Evolutionary conservation across 1,140 invertebrate genomes (phyloP), one percentile per base, ranked within the genome.

Genomic region (Cotesia glomerata): DNA sequence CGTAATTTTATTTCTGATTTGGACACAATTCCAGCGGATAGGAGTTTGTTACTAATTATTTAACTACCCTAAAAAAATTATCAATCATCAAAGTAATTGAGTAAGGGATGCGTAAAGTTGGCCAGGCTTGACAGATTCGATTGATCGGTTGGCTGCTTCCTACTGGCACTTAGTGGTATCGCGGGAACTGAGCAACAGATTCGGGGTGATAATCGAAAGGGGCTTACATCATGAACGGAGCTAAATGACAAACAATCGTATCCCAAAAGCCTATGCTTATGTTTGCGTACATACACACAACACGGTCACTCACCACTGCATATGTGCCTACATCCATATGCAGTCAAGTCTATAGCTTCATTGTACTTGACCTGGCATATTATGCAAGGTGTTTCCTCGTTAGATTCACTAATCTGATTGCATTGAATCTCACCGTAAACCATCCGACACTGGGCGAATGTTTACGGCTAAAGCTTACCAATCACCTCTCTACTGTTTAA

Each of bases 131-230:
- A 36, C 65, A 18, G 52, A 67, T 51, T 67, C 65, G 49, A 67
- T 67, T 67, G 65, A 67, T 67, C 51, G 65, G 49, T 52, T 54
- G 45, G 34, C n/a, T 39, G 65, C 16, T 14, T 67, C 26, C 65
- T 52, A 16, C 4, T 49, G 32, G 5, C 11, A 14, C 39, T 39
- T 54, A 35, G 45, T 66, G 63, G n/a, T 18, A 11, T 54, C 9
- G 18, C 5, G 14, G 8, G 7, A 8, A 8, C 9, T 67, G 49
- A 54, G 65, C 65, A 67, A 67, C 65, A 67, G 65, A 18, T 36
- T 54, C 16, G 34, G 32, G 35, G 45, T 13, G 39, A 62, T 14
- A 45, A 45, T 45, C 5, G 14, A 39, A 64, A 14, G 34, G 35
- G 62, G 34, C 52, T 14, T 54, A n/a, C 36, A 64, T 18, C 26